These are phyloP conservation scores for Falco peregrinus DNA, from an alignment of 2,797 vertebrate species.

Conservation along the genomic window DNA sequence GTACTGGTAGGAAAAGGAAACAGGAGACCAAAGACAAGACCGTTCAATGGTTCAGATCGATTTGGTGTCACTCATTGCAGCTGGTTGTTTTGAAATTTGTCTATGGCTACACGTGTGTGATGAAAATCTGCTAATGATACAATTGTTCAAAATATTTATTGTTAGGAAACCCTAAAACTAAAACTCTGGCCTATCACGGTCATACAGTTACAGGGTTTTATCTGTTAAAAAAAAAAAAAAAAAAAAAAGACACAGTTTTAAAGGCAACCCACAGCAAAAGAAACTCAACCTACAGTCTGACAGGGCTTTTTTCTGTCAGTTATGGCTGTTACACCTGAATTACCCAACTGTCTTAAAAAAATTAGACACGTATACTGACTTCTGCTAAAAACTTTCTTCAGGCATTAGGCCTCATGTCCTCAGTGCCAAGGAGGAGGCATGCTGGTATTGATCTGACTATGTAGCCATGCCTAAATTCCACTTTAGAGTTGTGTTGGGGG, in stretches of 20 bases:
- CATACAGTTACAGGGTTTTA: not conserved
- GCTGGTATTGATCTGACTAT: not conserved
- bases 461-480: not conserved
- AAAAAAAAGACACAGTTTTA: not conserved
- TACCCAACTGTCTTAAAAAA: not conserved
- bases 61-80: not conserved
- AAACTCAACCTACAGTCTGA: not conserved
- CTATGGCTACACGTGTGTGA: not conserved
- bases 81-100: not conserved
- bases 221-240: not conserved
- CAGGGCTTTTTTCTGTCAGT: not conserved
- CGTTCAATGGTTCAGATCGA: not conserved
- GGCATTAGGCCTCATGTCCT: not conserved
- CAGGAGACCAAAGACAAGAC: not conserved
- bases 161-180: not conserved
- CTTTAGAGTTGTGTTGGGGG: not conserved
- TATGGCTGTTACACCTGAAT: not conserved
- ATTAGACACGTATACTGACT: not conserved
- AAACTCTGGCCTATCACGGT: not conserved
- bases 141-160: not conserved
- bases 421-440: not conserved
- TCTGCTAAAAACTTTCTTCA: not conserved
- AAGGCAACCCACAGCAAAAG: not conserved
- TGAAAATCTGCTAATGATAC: not conserved
- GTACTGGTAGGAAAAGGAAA: not conserved